Percentiles rank a stretch among this genome's conserved stretches.
phyloP scores from a whole-genome alignment of 2,888 invertebrate species.

The Mantis religiosa region DNA sequence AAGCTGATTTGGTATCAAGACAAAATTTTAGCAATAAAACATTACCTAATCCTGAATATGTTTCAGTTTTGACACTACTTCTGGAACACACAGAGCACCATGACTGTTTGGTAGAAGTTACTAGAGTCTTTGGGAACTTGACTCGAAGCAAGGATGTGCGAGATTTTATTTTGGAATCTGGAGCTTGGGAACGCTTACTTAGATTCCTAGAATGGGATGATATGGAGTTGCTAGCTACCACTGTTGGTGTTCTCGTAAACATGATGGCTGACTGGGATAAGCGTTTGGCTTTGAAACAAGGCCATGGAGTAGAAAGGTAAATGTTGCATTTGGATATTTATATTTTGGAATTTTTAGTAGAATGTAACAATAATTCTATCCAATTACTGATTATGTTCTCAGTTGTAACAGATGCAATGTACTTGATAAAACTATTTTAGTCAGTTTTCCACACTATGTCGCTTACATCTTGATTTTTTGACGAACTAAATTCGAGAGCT shows the following conservation, averaged over 20 bases:
- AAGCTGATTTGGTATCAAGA: no score
- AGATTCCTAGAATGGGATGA: constrained; percentile 59
- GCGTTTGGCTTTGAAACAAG: constrained; percentile 50
- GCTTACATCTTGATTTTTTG: no score
- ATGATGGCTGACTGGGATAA: constrained; percentile 60
- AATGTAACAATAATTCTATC: no score
- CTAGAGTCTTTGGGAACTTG: constrained; percentile 78
- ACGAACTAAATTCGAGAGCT: no score
- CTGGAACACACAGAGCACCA: constrained; percentile 44
- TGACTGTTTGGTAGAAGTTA: constrained; percentile 63
- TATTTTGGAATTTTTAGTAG: no score
- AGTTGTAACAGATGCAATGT: no score
- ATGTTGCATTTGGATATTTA: no score
- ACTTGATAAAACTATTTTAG: no score
- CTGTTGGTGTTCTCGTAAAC: constrained; percentile 80
- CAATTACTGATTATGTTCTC: not conserved
- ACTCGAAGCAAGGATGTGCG: constrained; percentile 65
- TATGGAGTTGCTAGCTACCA: constrained; percentile 66
- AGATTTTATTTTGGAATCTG: constrained; percentile 61
- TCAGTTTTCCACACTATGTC: no score
- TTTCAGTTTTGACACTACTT: constrained; percentile 47
- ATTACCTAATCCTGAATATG: not conserved
- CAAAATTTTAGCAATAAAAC: no score
- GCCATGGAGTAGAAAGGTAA: constrained; percentile 45
- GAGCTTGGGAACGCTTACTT: constrained; percentile 54